Base-by-base conservation (phyloP, 1,140 invertebrate genomes). In the Aphaenogaster rudis region DNA sequence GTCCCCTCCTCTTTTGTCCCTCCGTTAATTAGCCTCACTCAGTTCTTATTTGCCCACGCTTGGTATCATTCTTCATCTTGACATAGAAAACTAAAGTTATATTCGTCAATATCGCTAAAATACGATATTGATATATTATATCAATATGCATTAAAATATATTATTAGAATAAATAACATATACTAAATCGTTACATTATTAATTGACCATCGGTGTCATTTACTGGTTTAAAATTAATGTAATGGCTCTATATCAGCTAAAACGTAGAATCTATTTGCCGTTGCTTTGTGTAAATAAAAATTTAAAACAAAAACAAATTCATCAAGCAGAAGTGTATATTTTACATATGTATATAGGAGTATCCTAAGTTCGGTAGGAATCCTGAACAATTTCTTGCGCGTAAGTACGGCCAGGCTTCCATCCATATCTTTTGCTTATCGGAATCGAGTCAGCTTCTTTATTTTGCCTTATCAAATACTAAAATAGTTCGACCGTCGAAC, bases 11-110 rank as follows among this genome's bases (percentile, higher is more conserved):
- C 15, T 28, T 78, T 64, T 64, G 17, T 36, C 17, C 9, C 5
- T 39, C 45, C 42, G 42, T 50, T 50, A 64, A 79, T 50, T 79
- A 57, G 3, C n/a, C n/a, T 67, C 39, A n/a, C 39, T 67, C 8
- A 4, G 0, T 15, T 45, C n/a, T 67, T 21, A 67, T 21, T 45
- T n/a, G 11, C 9, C 9, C 9, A 28, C 28, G 17, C 63, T 9
- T 39, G 36, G 7, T 67, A 67, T 67, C 45, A 42, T 5, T 42
- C 64, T 66, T 0, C 0, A 7, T 67, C 39, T 21, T 13, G 17
- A 8, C 9, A 21, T 45, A 21, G 8, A 67, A 39, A 67, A 67
- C 39, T 45, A 13, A 67, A 45, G 39, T 45, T 21, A 21, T 8
- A 45, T 13, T 42, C 36, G 4, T 0, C 7, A 42, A 42, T 42